A percentile compares a stretch with the other conserved stretches of the same genome.
phyloP scores from a whole-genome alignment of 2,113 vertebrate genomes.

The Pyrgilauda ruficollis region DNA sequence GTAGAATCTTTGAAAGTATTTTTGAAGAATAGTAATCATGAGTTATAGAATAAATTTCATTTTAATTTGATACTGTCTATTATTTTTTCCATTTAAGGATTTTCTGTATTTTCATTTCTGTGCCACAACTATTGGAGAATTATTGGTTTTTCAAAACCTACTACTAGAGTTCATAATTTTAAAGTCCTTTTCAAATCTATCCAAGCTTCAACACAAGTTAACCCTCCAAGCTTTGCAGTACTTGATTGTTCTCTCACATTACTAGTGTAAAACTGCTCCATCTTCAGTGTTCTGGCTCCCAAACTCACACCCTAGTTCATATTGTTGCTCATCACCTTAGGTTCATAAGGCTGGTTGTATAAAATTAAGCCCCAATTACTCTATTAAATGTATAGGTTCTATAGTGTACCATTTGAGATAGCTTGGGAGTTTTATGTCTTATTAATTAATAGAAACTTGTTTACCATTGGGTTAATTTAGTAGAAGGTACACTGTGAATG shows the following conservation, averaged over 20 bases:
- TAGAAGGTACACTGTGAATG: background rate
- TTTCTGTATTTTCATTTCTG: constrained; percentile 13
- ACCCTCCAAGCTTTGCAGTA: background rate
- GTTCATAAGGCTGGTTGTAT: background rate
- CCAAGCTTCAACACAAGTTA: background rate
- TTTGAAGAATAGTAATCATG: background rate
- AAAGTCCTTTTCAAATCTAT: background rate
- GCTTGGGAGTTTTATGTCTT: background rate
- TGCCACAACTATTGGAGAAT: background rate
- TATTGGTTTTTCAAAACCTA: background rate
- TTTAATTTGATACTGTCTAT: background rate
- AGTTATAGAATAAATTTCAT: background rate
- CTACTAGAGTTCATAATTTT: background rate
- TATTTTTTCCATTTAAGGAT: background rate
- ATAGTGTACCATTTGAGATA: background rate
- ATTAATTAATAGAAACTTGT: background rate
- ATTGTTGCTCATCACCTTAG: background rate
- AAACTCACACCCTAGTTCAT: background rate
- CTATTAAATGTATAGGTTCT: background rate
- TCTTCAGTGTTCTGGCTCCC: background rate
- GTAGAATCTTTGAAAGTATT: background rate
- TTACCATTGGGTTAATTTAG: background rate
- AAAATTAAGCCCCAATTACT: background rate
- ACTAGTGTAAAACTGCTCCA: background rate
- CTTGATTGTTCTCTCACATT: background rate